A percentile compares a stretch with the other conserved stretches of the same genome.
These are phyloP conservation scores for Hirudo medicinalis DNA, from an alignment of 1,140 invertebrate species.

Conservation along the genomic window DNA sequence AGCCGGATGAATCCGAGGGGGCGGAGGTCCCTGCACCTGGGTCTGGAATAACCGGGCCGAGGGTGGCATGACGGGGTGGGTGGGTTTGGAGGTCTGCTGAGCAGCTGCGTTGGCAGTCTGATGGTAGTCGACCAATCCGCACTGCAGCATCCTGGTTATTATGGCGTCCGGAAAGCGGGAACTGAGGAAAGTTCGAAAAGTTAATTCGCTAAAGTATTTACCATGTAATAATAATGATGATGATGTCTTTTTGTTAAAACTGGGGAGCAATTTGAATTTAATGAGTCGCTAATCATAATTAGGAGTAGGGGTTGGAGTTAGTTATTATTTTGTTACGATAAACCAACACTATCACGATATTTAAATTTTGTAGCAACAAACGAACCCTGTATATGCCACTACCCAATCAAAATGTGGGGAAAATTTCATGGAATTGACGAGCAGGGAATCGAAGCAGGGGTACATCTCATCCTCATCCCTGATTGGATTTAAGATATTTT, in stretches of 20 bases:
- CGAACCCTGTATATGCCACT: background rate
- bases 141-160: slow-evolving; percentile 4
- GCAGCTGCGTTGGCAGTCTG: background rate
- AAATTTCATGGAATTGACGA: slow-evolving; percentile 5
- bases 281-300: too few relatives aligned
- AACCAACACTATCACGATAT: too few relatives aligned
- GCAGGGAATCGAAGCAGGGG: background rate
- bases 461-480: background rate
- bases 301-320: too few relatives aligned
- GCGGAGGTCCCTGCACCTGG: background rate
- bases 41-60: too few relatives aligned
- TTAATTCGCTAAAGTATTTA: too few relatives aligned
- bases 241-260: background rate
- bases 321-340: too few relatives aligned
- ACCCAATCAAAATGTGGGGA: slow-evolving; percentile 12
- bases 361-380: too few relatives aligned
- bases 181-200: background rate
- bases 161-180: background rate
- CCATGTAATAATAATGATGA: background rate
- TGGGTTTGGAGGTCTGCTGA: background rate
- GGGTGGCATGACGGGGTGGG: background rate
- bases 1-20: background rate
- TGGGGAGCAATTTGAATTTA: background rate
- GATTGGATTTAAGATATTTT: background rate
- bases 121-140: background rate